These are phyloP conservation scores for fruit fly (Drosophila melanogaster) DNA, from an alignment of 1,140 invertebrate species.

Conservation along the genomic window DNA sequence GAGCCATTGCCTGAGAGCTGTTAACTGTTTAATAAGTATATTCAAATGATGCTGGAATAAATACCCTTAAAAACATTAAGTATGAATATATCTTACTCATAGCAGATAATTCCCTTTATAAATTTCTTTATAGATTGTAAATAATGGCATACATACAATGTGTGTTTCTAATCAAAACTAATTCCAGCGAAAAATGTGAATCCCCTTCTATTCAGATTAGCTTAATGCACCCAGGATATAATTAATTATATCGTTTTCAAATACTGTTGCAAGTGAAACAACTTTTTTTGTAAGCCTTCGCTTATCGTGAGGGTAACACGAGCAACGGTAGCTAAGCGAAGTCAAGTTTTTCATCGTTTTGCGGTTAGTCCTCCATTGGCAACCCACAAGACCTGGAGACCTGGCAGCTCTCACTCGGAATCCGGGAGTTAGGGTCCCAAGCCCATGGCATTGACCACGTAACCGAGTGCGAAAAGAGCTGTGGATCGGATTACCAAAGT, in stretches of 20 bases:
- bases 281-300: neutral
- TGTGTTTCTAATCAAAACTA: conserved; percentile 2
- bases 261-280: neutral
- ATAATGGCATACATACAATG: neutral
- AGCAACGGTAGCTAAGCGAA: conserved; percentile 31
- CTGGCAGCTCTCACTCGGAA: conserved; percentile 61
- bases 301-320: conserved; percentile 12
- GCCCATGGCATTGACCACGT: conserved; percentile 79
- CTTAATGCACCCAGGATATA: neutral
- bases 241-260: neutral
- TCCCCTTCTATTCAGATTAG: conserved; percentile 1
- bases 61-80: conserved; percentile 5
- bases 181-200: neutral
- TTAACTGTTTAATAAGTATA: neutral
- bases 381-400: conserved; percentile 50
- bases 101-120: neutral
- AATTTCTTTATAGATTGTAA: conserved; percentile 8
- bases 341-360: conserved; percentile 43
- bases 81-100: conserved; percentile 1
- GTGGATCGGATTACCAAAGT: conserved; percentile 57
- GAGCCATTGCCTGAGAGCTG: neutral
- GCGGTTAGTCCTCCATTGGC: conserved; percentile 24
- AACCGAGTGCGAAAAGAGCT: conserved; percentile 77
- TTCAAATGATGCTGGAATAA: neutral
- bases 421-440: conserved; percentile 23